Conservation (phyloP, 2,888 invertebrate species). For the Brenthis hecate region DNA sequence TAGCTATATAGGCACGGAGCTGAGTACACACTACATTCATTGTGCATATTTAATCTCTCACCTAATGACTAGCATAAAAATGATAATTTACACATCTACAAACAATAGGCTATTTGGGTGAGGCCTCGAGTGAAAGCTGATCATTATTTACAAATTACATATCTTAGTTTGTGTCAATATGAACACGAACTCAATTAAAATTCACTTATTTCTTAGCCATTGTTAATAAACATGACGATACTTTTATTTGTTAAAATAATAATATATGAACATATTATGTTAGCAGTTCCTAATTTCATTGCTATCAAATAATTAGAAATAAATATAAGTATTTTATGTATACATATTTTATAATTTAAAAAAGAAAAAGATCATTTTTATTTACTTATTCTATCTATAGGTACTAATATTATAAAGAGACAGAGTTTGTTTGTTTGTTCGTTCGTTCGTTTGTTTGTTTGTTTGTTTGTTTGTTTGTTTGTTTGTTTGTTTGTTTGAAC, state of each 20-base stretch:
- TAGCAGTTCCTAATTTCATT: conserved; percentile 1
- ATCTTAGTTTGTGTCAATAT: conserved; percentile 29
- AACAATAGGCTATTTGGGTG: conserved; percentile 43
- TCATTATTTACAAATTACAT: conserved; percentile 38
- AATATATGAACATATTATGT: neutral
- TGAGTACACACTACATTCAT: neutral
- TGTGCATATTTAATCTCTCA: conserved; percentile 26
- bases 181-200: conserved; percentile 16
- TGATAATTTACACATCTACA: conserved; percentile 36
- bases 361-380: no score
- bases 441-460: no score
- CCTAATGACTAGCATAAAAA: conserved; percentile 9
- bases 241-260: neutral
- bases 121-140: conserved; percentile 43
- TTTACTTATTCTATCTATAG: no score
- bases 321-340: no score
- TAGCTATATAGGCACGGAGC: neutral
- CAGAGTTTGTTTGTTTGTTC: no score
- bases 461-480: no score
- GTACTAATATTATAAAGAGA: no score
- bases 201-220: conserved; percentile 23
- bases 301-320: neutral
- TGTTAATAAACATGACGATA: conserved; percentile 10
- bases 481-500: no score
- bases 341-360: no score